Conservation (phyloP, 2,113 vertebrate species). For the Lepidothrix coronata region DNA sequence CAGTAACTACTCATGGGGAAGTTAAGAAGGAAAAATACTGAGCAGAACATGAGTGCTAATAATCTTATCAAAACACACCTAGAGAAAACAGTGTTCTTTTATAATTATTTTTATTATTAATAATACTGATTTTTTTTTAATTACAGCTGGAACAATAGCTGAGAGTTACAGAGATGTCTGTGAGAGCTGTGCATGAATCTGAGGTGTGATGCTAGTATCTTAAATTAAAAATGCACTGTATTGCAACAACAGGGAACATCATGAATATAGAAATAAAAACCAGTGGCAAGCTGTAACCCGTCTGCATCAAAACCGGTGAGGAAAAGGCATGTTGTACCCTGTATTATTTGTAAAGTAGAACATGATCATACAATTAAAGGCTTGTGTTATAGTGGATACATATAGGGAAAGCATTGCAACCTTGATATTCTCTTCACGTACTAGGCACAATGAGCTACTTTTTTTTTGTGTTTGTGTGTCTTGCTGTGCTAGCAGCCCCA, state of each 20-base stretch:
- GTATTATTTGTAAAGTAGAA: neutral
- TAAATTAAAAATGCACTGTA: neutral
- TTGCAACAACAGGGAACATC: neutral
- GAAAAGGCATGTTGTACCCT: neutral
- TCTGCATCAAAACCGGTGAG: neutral
- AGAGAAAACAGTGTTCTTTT: neutral
- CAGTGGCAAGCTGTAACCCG: neutral
- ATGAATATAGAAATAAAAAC: neutral
- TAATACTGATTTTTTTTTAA: neutral
- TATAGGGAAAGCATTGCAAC: neutral
- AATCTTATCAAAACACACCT: neutral
- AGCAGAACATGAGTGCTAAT: neutral
- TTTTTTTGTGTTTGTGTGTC: neutral
- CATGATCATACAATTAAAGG: neutral
- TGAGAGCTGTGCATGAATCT: neutral
- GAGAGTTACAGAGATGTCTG: neutral
- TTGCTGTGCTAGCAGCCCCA: neutral
- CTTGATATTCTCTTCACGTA: neutral
- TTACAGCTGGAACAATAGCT: neutral
- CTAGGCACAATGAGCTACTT: neutral
- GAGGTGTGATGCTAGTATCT: neutral
- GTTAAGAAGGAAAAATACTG: neutral
- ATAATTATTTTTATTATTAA: neutral
- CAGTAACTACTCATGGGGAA: neutral
- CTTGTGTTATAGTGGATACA: neutral